Conservation (phyloP, 2,113 vertebrate species). For the Caracal caracal region DNA sequence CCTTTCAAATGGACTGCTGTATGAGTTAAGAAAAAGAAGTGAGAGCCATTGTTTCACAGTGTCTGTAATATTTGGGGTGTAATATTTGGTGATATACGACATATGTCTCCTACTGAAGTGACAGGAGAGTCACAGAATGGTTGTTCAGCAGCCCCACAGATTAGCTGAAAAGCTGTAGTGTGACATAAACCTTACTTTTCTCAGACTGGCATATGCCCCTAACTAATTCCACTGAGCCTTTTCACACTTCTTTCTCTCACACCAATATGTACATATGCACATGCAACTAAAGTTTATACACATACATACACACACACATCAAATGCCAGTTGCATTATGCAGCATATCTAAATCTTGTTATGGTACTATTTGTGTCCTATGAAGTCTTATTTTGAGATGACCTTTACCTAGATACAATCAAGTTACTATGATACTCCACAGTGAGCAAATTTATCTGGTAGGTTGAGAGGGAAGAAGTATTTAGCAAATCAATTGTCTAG, state of each 20-base stretch:
- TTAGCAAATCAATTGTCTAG: not conserved
- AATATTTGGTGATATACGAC: conserved; percentile 42
- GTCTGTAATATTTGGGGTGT: conserved; percentile 37
- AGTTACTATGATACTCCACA: not conserved
- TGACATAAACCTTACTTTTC: not conserved
- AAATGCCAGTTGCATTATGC: not conserved
- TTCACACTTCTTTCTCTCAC: not conserved
- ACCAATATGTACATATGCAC: not conserved
- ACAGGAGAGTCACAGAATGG: conserved; percentile 51
- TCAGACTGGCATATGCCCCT: not conserved
- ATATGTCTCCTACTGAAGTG: conserved; percentile 61
- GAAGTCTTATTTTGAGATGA: not conserved
- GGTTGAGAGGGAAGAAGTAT: not conserved
- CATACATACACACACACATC: not conserved
- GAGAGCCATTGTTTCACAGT: not conserved
- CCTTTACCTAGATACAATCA: not conserved
- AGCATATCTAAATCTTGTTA: not conserved
- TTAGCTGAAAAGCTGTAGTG: not conserved
- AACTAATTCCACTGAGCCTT: not conserved
- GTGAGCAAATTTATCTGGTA: not conserved
- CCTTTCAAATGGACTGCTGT: not conserved
- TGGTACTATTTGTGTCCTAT: not conserved
- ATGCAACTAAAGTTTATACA: not conserved
- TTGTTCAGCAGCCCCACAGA: conserved; percentile 17
- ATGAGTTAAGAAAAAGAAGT: not conserved